A percentile compares a stretch with the other conserved stretches of the same genome.
Conservation (phyloP, 2,888 invertebrate genomes). For the Plebejus argus region DNA sequence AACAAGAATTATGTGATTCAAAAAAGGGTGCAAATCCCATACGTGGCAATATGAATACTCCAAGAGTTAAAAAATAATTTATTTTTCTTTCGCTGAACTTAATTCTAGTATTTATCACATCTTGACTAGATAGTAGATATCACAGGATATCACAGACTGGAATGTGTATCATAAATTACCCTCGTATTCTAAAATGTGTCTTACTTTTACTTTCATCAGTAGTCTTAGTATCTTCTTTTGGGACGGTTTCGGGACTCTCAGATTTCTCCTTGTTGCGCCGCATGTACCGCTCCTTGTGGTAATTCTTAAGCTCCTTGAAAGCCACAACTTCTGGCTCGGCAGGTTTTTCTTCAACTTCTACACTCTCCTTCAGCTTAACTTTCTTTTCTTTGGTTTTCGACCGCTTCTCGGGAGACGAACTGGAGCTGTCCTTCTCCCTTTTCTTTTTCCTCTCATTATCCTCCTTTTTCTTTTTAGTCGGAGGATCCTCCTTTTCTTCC, state of each 20-base stretch:
- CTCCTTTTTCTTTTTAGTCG: slow-evolving; percentile 52
- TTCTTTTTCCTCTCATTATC: slow-evolving; percentile 51
- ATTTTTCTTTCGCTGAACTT: slow-evolving; percentile 57
- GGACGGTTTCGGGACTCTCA: slow-evolving; percentile 75
- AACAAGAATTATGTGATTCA: slow-evolving; percentile 12
- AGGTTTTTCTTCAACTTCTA: slow-evolving; percentile 45
- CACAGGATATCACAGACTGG: slow-evolving; percentile 62
- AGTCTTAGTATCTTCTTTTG: slow-evolving; percentile 40
- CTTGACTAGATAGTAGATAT: slow-evolving; percentile 49
- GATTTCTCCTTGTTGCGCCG: slow-evolving; percentile 83
- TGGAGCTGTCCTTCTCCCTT: slow-evolving; percentile 45
- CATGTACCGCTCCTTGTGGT: slow-evolving; percentile 83
- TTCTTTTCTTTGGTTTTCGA: slow-evolving; percentile 46
- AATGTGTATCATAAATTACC: slow-evolving; percentile 41
- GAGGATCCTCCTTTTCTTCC: slow-evolving; percentile 45
- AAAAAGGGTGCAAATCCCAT: slow-evolving; percentile 63
- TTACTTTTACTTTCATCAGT: slow-evolving; percentile 70
- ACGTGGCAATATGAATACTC: slow-evolving; percentile 72
- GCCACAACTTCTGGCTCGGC: slow-evolving; percentile 54
- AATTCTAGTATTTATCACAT: slow-evolving; percentile 28
- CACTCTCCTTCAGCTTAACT: slow-evolving; percentile 43
- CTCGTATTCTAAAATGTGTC: slow-evolving; percentile 61
- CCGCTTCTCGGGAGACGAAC: slow-evolving; percentile 45
- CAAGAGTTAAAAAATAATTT: slow-evolving; percentile 71
- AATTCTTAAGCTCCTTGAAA: slow-evolving; percentile 81